Evolutionary conservation across 2,888 invertebrate species (phyloP), one percentile per base, ranked within the genome.

Genomic region (Oligia fasciuncula): DNA sequence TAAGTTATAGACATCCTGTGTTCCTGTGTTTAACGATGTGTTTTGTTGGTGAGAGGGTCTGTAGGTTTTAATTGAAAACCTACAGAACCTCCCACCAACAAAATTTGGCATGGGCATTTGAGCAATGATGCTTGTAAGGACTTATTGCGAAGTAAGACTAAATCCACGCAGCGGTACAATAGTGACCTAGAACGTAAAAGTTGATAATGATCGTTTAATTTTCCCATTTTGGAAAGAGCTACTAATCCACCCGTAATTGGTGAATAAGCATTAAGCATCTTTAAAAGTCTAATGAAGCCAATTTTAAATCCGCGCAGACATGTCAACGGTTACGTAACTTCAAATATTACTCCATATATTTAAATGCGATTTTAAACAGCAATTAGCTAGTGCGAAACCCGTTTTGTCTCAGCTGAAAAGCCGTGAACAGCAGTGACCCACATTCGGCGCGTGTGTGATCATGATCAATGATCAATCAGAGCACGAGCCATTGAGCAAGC

Each of bases 401-500:
- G 90, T 88, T 88, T 86, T 81, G 90, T 90, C 79, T 83, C 43
- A 82, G 80, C 79, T 83, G 29, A 84, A 84, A 82, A 85, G 77
- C 76, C 72, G 87, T 78, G 82, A 89, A 78, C 84, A 87, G 68
- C 72, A 76, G 73, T 89, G 90, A 90, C 91, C 91, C 78, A 89
- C 87, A 86, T 91, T 89, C 79, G 76, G 88, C 86, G 88, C 87
- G 89, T 85, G 87, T 88, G 89, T 90, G 91, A 91, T 91, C 89
- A 89, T 90, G 91, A 92, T 92, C 90, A 89, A 83, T 89, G 90
- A 89, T 90, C 90, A 87, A 89, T 88, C 89, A 86, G 81, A 87
- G 87, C 89, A 90, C 92, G 91, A 89, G 87, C 87, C 91, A 93
- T 95, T 95, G 94, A 90, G 94, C 92, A 95, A 95, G 90, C 85